phyloP scores from a whole-genome alignment of 2,888 invertebrate species.

The Notodromas monacha region DNA sequence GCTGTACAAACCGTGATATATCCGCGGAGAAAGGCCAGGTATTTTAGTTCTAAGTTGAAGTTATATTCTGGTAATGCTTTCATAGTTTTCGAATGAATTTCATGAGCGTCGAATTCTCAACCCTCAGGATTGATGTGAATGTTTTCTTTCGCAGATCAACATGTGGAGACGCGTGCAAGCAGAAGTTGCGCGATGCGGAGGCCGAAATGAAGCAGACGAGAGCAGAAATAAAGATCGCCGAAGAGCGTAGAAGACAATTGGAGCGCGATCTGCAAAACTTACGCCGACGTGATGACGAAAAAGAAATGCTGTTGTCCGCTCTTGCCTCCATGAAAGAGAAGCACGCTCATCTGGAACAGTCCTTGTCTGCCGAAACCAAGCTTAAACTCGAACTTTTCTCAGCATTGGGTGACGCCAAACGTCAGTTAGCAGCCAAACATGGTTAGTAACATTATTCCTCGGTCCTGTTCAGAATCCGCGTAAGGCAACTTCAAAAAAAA shows the following conservation, averaged over 20 bases:
- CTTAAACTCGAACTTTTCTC: constrained; percentile 92
- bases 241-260: constrained; percentile 25
- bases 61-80: too few relatives aligned
- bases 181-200: constrained; percentile 26
- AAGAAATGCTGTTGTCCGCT: constrained; percentile 43
- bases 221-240: constrained; percentile 26
- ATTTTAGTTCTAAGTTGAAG: too few relatives aligned
- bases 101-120: too few relatives aligned
- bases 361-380: constrained; percentile 77
- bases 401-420: constrained; percentile 74
- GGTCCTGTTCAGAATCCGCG: too few relatives aligned
- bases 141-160: too few relatives aligned
- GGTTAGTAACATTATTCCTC: constrained; percentile 29
- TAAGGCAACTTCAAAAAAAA: too few relatives aligned
- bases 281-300: constrained; percentile 23
- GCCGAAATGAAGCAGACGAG: constrained; percentile 29
- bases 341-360: constrained; percentile 62
- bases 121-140: too few relatives aligned
- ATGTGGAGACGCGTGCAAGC: constrained; percentile 31
- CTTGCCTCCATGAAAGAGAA: constrained; percentile 56
- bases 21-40: too few relatives aligned
- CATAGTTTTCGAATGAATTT: too few relatives aligned
- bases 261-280: constrained; percentile 25
- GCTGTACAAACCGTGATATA: too few relatives aligned
- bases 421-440: constrained; percentile 53